Conservation (phyloP, 2,113 vertebrate genomes). For the Macrotis lagotis region DNA sequence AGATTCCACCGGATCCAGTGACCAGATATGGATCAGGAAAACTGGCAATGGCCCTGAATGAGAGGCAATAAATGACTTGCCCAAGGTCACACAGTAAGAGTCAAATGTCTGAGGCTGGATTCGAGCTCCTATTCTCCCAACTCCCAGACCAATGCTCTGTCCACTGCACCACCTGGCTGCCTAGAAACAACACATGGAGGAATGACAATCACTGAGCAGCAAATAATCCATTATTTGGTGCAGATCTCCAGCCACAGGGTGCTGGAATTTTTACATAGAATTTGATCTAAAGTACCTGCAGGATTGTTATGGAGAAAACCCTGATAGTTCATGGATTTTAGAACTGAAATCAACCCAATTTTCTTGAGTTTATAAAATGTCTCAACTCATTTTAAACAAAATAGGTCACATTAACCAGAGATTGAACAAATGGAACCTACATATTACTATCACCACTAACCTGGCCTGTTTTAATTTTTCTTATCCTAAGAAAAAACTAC, state of each 20-base stretch:
- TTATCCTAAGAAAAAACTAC: background rate
- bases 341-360: slow-evolving; percentile 15
- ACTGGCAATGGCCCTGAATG: no score
- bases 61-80: no score
- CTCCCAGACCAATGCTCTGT: no score
- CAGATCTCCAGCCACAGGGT: background rate
- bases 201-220: background rate
- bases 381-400: slow-evolving; percentile 39
- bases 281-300: background rate
- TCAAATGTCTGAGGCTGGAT: no score
- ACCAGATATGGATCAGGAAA: no score
- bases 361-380: slow-evolving; percentile 21
- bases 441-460: background rate
- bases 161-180: no score
- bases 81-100: no score
- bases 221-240: background rate
- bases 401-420: slow-evolving; percentile 29
- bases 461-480: background rate
- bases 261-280: slow-evolving; percentile 15
- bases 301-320: background rate
- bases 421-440: background rate
- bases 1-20: no score
- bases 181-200: background rate
- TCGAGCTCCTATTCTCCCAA: no score
- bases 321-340: background rate